These are phyloP conservation scores for Drosophila subsilvestris DNA, from an alignment of 2,888 invertebrate species.

Conservation along the genomic window DNA sequence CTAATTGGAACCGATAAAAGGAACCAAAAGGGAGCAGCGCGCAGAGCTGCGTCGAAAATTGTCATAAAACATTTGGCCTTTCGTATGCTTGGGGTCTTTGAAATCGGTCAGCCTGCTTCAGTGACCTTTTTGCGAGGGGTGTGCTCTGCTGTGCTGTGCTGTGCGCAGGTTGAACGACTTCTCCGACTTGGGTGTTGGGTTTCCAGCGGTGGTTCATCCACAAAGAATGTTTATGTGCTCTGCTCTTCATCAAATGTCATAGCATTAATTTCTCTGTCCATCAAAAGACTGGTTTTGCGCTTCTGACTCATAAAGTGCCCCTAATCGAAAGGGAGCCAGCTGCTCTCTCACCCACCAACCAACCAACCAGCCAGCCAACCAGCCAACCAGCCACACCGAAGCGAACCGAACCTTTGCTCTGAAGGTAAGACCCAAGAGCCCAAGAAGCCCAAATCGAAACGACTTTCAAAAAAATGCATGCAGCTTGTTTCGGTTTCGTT, in stretches of 20 bases:
- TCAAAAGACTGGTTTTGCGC: constrained; percentile 21
- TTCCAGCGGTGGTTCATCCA: constrained; percentile 45
- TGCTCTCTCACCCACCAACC: constrained; percentile 11
- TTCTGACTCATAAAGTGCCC: constrained; percentile 47
- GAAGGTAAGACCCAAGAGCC: constrained; percentile 51
- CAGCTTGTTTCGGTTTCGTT: constrained; percentile 59
- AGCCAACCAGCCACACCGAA: constrained; percentile 5
- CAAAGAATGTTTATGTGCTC: constrained; percentile 46
- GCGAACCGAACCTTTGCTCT: neutral
- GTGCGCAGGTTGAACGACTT: constrained; percentile 62
- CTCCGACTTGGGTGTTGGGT: constrained; percentile 39
- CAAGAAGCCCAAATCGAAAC: constrained; percentile 50
- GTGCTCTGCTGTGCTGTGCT: neutral
- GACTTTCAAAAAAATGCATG: constrained; percentile 71
- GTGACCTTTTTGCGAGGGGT: constrained; percentile 53
- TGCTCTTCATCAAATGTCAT: constrained; percentile 48
- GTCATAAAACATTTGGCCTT: constrained; percentile 5
- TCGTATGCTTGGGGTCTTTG: constrained; percentile 2
- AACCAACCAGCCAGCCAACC: constrained; percentile 3
- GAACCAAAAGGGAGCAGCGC: constrained; percentile 1
- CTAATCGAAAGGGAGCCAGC: constrained; percentile 41
- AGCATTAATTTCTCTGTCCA: constrained; percentile 41
- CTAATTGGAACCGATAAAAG: constrained; percentile 67
- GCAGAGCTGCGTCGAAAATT: neutral
- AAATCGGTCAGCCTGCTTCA: constrained; percentile 55